Base-by-base conservation (phyloP, 2,113 vertebrate genomes). In the Otus sunia region DNA sequence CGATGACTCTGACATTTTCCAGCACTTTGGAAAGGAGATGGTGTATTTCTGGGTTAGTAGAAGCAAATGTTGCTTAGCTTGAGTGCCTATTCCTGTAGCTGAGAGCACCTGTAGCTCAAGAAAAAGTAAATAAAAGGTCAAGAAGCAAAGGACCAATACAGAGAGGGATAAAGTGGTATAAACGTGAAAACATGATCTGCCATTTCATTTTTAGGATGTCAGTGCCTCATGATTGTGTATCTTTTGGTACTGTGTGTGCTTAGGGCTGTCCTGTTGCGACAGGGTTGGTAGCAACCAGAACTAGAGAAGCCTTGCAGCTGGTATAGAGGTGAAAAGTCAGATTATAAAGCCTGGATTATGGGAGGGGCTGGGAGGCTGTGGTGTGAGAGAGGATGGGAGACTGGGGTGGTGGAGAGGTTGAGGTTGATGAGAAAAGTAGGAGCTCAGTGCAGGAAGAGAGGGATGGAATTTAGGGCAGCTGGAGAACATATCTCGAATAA, bases 161-260 rank as follows among this genome's bases (percentile, higher is more conserved):
- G 21, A 68, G 72, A 52, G 12, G 43, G 27, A 12, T 21, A 2
- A 55, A 34, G 29, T 25, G 34, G 11, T 3, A 1, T 20, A 53
- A 60, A n/a, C 37, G 39, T 53, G 37, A 32, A 32, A 55, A 29
- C 4, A 4, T 9, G 13, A 86, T 13, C 13, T 55, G 43, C 11
- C 22, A 1, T 41, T 75, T 75, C 7, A 43, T 11, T 47, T 62
- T 49, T n/a, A 36, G 52, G 52, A 6, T 88, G 13, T 49, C 53
- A 14, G 18, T 2, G 7, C 52, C n/a, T 37, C 14, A 0, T 23
- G 23, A 1, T 12, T 11, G 8, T n/a, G 5, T 5, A 19, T 15
- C 39, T 78, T 13, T 10, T 45, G 39, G 21, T 23, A 7, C 7
- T 39, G 11, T 22, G 55, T 58, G 49, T 47, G 43, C 82, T 45